Evolutionary conservation across 2,888 invertebrate species (phyloP).

Genomic region (Amblyjoppa fuscipennis): DNA sequence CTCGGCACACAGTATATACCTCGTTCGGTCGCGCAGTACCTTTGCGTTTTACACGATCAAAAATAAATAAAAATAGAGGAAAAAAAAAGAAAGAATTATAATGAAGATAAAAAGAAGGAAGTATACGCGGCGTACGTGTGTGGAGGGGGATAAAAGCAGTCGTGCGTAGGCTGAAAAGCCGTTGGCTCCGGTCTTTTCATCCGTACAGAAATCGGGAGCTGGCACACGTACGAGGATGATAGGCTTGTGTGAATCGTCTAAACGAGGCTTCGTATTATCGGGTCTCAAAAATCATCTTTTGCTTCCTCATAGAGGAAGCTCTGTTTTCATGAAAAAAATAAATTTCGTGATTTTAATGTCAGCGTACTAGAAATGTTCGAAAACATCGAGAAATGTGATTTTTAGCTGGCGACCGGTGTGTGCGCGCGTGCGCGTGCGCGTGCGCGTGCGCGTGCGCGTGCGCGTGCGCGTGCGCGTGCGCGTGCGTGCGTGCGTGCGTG

Average conservation of each 20-base stretch:
- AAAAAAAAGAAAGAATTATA: constrained; percentile 21
- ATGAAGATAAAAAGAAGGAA: constrained; percentile 47
- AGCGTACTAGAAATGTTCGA: too few relatives aligned
- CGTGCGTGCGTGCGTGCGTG: too few relatives aligned
- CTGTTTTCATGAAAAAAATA: too few relatives aligned
- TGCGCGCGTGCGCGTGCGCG: too few relatives aligned
- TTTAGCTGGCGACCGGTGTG: too few relatives aligned
- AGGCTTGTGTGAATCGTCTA: background rate
- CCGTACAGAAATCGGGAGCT: constrained; percentile 28
- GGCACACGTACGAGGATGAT: background rate
- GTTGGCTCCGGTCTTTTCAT: constrained; percentile 24
- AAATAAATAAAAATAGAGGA: background rate
- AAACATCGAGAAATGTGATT: too few relatives aligned
- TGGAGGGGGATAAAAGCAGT: constrained; percentile 30
- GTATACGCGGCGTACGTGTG: constrained; percentile 38
- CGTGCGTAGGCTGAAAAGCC: constrained; percentile 35
- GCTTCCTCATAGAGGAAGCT: too few relatives aligned
- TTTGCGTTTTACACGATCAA: constrained; percentile 61
- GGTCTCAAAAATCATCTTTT: background rate
- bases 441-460: too few relatives aligned
- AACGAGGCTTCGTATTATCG: background rate
- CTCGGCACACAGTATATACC: constrained; percentile 48
- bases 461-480: too few relatives aligned
- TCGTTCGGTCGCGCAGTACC: constrained; percentile 55
- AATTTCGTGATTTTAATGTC: too few relatives aligned